These are phyloP conservation scores for Polydesmus complanatus DNA, from an alignment of 2,888 invertebrate species.

Conservation along the genomic window DNA sequence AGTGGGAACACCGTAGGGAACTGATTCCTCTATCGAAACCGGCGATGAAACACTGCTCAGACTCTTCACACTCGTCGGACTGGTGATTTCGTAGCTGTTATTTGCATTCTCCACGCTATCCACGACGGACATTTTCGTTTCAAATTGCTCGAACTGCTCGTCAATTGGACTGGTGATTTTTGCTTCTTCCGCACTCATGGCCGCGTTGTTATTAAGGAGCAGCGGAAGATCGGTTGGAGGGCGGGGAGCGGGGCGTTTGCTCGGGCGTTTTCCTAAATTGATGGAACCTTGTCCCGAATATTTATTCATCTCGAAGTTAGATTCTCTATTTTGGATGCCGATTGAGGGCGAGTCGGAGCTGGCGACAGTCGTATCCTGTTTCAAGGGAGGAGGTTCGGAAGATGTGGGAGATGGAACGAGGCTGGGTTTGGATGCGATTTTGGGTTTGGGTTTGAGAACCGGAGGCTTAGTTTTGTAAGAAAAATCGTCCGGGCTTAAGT, in stretches of 20 bases:
- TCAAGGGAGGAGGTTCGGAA: neutral
- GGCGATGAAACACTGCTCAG: neutral
- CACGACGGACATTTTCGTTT: too few relatives aligned
- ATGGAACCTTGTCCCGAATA: neutral
- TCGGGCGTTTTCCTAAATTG: constrained; percentile 15
- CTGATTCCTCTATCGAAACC: neutral
- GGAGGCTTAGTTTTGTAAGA: neutral
- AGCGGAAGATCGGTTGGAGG: constrained; percentile 16
- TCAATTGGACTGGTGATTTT: neutral
- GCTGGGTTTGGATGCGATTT: constrained; percentile 23
- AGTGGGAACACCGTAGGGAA: neutral
- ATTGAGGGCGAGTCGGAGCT: neutral
- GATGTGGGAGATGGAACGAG: neutral
- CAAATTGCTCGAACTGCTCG: too few relatives aligned
- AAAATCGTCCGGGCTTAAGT: neutral
- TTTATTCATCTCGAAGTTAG: neutral
- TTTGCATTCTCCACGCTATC: too few relatives aligned
- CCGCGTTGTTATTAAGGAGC: too few relatives aligned
- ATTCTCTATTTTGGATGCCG: constrained; percentile 13
- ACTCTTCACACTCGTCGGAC: neutral
- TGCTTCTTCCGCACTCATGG: neutral
- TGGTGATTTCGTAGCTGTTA: neutral
- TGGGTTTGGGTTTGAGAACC: constrained; percentile 21
- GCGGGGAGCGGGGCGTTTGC: constrained; percentile 21
- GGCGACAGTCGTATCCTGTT: neutral